Conservation (phyloP, 2,888 invertebrate species). For the Sericinus montela region DNA sequence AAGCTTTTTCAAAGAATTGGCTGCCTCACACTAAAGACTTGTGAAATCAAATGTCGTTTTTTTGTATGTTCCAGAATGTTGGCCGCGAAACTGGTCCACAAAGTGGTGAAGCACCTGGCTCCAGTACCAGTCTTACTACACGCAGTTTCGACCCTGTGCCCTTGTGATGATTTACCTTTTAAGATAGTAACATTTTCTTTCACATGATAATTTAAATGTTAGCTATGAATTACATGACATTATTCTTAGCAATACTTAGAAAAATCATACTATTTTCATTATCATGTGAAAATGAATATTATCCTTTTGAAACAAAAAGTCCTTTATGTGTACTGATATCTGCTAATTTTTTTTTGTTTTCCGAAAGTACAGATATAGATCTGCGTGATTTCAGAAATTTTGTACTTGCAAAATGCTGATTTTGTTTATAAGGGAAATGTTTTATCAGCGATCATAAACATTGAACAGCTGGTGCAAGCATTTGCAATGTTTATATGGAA, state of each 20-base stretch:
- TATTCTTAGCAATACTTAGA: conserved; percentile 2
- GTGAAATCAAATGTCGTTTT: background rate
- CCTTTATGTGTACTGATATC: conserved; percentile 51
- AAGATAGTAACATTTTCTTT: conserved; percentile 45
- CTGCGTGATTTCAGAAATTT: conserved; percentile 41
- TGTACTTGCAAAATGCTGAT: conserved; percentile 45
- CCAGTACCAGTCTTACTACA: conserved; percentile 69
- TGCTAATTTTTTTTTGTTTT: conserved; percentile 55
- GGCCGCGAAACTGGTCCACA: conserved; percentile 79
- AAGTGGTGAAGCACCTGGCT: conserved; percentile 82
- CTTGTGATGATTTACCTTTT: conserved; percentile 65
- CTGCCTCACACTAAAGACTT: too few species aligned
- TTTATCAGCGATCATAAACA: conserved; percentile 52
- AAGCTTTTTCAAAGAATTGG: too few species aligned
- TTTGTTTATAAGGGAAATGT: conserved; percentile 56
- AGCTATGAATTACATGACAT: conserved; percentile 18
- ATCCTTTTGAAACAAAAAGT: conserved; percentile 42
- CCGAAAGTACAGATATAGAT: conserved; percentile 46
- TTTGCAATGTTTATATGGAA: conserved; percentile 73
- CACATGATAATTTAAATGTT: conserved; percentile 58
- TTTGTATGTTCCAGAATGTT: conserved; percentile 52
- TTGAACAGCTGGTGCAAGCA: conserved; percentile 59
- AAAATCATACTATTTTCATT: conserved; percentile 41
- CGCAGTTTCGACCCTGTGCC: conserved; percentile 66
- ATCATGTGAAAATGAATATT: conserved; percentile 52